Conservation (phyloP, 2,888 invertebrate genomes). For the Ophioninae sp. region DNA sequence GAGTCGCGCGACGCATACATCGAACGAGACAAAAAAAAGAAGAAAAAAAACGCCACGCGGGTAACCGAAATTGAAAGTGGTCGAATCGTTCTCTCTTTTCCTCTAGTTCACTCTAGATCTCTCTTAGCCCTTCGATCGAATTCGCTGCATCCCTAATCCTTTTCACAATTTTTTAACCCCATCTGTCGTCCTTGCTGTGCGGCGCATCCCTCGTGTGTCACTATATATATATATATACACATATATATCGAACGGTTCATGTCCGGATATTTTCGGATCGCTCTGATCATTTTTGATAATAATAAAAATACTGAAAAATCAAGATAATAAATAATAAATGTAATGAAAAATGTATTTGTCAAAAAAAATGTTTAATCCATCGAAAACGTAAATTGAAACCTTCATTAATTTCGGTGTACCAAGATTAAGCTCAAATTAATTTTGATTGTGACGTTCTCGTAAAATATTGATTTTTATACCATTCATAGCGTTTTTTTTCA, state of each 20-base stretch:
- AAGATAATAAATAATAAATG: no score
- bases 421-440: no score
- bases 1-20: constrained; percentile 18
- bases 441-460: no score
- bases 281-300: no score
- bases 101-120: constrained; percentile 39
- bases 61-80: constrained; percentile 77
- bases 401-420: no score
- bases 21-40: constrained; percentile 58
- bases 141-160: constrained; percentile 79
- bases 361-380: no score
- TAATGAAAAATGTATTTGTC: no score
- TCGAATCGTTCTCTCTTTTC: constrained; percentile 56
- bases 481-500: no score
- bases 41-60: constrained; percentile 70
- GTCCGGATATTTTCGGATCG: no score
- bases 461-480: no score
- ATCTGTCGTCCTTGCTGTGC: constrained; percentile 76
- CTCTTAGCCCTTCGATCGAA: constrained; percentile 72
- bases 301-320: no score
- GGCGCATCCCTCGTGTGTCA: constrained; percentile 70
- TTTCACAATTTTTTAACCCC: constrained; percentile 80
- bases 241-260: neutral
- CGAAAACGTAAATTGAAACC: no score
- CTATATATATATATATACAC: constrained; percentile 22